Evolutionary conservation across 2,888 invertebrate species (phyloP), one percentile per base, ranked within the genome.

Genomic region (Synergus umbraculus): DNA sequence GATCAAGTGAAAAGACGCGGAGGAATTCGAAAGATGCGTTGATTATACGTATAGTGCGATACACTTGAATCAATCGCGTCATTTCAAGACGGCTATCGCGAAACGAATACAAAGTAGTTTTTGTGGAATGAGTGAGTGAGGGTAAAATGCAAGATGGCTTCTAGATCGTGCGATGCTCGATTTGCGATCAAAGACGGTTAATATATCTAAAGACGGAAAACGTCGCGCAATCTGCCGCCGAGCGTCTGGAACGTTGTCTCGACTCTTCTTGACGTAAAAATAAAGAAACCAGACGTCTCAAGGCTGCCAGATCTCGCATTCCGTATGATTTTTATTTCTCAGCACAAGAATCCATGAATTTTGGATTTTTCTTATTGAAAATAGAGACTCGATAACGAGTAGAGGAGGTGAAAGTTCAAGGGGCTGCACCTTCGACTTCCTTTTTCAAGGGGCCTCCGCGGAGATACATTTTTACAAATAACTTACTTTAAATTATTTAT

Each of bases 241-340:
- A 66, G 43, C 43, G 66, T 73, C 54, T 73, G 73, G 73, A 73
- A 54, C 73, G 54, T 73, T 73, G 54, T 73, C 54, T 83, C 82
- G 76, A 82, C 82, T 84, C 78, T 84, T 81, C 65, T 86, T 83
- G 78, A 86, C 86, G 80, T 86, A 86, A 87, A 88, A 88, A 87
- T 86, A 86, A 86, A 85, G 81, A 84, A 86, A 85, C 78, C 81
- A 81, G 80, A 82, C 79, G 76, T 87, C 84, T 87, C 86, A 87
- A 87, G 87, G 85, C 83, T 87, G 82, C 69, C 80, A 54, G 81
- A 73, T 77, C 83, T 58, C n/a, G 54, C 37, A 73, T 54, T 73
- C 5, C 4, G 18, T 73, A n/a, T 54, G 54, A 54, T 37, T 65
- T 54, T 73, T 49, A 49, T 49, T 73, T 54, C 37, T 54, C 46